These are phyloP conservation scores for Sylvietta virens DNA, from an alignment of 2,113 vertebrate genomes.

Conservation along the genomic window DNA sequence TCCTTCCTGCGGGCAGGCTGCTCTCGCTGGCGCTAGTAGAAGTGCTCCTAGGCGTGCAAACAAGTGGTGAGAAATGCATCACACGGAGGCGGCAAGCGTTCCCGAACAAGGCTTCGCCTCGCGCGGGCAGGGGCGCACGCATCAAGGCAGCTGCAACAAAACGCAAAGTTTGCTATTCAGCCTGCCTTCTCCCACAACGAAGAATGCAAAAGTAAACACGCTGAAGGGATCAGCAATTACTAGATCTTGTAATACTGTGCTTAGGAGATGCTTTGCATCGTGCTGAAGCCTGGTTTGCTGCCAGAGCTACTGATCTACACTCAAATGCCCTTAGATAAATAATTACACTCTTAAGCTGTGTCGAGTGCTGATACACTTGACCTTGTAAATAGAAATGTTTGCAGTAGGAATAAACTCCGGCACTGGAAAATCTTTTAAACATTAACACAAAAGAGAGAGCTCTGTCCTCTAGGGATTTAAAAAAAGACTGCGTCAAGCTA, in stretches of 20 bases:
- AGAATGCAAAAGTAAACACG: constrained; percentile 67
- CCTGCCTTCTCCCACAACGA: background rate
- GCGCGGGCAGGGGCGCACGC: background rate
- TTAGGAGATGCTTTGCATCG: constrained; percentile 70
- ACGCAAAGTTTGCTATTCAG: constrained; percentile 29
- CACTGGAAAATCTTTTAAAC: constrained; percentile 84
- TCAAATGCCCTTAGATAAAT: constrained; percentile 86
- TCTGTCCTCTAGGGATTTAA: constrained; percentile 78
- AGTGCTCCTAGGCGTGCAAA: background rate
- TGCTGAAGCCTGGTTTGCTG: constrained; percentile 75
- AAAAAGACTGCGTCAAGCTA: constrained; percentile 74
- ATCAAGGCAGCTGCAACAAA: background rate
- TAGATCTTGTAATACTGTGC: constrained; percentile 72
- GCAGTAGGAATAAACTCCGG: constrained; percentile 83
- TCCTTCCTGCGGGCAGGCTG: background rate
- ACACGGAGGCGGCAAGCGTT: background rate
- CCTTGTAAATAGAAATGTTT: constrained; percentile 91
- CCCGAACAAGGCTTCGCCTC: background rate
- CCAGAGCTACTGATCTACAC: constrained; percentile 83
- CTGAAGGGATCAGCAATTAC: constrained; percentile 70
- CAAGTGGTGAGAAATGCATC: background rate
- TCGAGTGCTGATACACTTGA: constrained; percentile 85
- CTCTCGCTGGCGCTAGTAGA: background rate
- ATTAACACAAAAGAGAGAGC: constrained; percentile 80
- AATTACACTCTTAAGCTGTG: constrained; percentile 85